Percentiles rank a stretch among this genome's conserved stretches.
Evolutionary conservation across 2,113 vertebrate genomes (phyloP).

Genomic region (Conger conger): DNA sequence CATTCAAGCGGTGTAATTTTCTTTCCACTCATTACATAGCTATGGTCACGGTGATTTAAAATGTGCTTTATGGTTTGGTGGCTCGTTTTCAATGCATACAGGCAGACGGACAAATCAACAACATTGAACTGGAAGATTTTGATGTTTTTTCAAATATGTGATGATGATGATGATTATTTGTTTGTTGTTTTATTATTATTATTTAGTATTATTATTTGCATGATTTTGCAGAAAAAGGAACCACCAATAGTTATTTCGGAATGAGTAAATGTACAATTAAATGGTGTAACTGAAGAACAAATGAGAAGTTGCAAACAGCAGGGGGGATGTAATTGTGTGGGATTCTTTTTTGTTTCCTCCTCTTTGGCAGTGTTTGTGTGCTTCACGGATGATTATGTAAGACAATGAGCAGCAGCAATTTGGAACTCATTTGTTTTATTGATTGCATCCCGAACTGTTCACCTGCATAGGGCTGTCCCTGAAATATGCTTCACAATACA

Average conservation of each 20-base stretch:
- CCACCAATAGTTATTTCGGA: background rate
- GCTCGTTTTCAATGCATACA: slow-evolving; percentile 33
- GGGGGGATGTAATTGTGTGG: background rate
- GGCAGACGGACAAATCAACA: slow-evolving; percentile 10
- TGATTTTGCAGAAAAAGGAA: background rate
- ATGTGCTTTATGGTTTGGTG: slow-evolving; percentile 31
- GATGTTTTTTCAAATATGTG: no score
- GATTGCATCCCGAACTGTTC: background rate
- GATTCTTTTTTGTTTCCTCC: background rate
- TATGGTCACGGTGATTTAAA: slow-evolving; percentile 41
- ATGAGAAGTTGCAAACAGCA: background rate
- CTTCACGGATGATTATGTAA: background rate
- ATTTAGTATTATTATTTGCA: background rate
- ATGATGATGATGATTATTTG: no score
- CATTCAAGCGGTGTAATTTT: slow-evolving; percentile 33
- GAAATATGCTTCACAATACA: background rate
- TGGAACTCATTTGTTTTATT: background rate
- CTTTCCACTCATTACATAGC: slow-evolving; percentile 28
- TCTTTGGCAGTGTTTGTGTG: background rate
- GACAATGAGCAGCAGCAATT: background rate
- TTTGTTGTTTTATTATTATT: background rate
- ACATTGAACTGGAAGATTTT: background rate
- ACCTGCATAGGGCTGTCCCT: background rate
- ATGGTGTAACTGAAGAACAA: background rate
- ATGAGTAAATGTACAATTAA: background rate